These are phyloP conservation scores for Dipus sagitta DNA, from an alignment of 2,797 vertebrate genomes.

Conservation along the genomic window DNA sequence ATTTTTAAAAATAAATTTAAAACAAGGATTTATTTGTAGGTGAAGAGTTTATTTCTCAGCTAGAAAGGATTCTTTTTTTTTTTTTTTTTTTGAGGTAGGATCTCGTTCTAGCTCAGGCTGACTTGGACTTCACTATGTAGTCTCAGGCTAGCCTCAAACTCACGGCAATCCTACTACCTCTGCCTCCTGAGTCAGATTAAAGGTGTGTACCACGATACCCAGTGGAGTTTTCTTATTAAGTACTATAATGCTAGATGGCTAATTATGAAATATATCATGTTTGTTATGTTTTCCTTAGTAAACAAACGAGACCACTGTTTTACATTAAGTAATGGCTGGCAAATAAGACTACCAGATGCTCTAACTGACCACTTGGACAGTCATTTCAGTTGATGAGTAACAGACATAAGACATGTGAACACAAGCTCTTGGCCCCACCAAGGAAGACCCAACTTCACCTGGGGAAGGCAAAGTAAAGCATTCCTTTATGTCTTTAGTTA, in stretches of 20 bases:
- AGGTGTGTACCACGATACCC: too few species aligned
- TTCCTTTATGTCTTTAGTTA: constrained; percentile 45
- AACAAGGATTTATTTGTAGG: constrained; percentile 25
- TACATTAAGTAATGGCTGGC: neutral
- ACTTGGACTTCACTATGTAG: too few species aligned
- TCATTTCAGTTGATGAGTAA: neutral
- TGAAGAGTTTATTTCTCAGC: neutral
- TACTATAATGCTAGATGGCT: neutral
- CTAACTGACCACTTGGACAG: neutral
- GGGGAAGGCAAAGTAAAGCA: neutral
- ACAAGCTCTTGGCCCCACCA: constrained; percentile 16
- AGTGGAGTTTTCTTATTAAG: constrained; percentile 6
- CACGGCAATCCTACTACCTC: too few species aligned
- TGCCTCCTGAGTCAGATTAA: too few species aligned
- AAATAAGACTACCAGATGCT: constrained; percentile 4
- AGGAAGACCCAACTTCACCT: constrained; percentile 20
- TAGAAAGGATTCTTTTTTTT: constrained; percentile 11
- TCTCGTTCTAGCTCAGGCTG: too few species aligned
- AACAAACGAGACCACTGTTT: constrained; percentile 23
- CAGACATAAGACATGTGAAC: constrained; percentile 1
- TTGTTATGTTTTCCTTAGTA: constrained; percentile 6
- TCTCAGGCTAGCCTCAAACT: too few species aligned
- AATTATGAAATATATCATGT: neutral
- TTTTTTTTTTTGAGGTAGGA: neutral
- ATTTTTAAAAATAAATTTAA: neutral